A percentile compares a stretch with the other conserved stretches of the same genome.
phyloP scores from a whole-genome alignment of 2,888 invertebrate genomes.

The Plagiodera versicolora region DNA sequence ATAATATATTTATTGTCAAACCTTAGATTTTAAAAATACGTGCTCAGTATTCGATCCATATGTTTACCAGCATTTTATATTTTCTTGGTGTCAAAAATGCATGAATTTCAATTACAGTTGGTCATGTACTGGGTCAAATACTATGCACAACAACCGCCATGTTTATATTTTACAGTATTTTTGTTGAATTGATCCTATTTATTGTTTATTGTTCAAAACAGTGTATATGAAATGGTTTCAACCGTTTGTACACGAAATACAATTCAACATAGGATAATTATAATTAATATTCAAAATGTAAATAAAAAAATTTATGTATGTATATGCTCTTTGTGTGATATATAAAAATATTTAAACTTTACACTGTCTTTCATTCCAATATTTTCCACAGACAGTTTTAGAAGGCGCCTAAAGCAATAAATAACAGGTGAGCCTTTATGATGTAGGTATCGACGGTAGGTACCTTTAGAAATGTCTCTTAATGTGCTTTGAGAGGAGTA shows the following conservation, averaged over 20 bases:
- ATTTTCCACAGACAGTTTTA: too few species aligned
- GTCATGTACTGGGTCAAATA: conserved; percentile 18
- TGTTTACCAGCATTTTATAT: conserved; percentile 17
- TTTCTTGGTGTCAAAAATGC: neutral
- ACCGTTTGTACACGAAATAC: conserved; percentile 41
- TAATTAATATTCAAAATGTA: conserved; percentile 50
- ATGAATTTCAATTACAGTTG: conserved; percentile 31
- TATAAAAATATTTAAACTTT: conserved; percentile 55
- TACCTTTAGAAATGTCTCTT: too few species aligned
- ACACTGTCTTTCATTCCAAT: neutral
- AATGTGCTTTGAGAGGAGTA: too few species aligned
- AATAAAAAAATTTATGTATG: conserved; percentile 57
- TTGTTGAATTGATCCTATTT: conserved; percentile 32
- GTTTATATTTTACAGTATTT: conserved; percentile 34
- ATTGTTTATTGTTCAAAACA: conserved; percentile 28
- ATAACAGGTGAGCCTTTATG: too few species aligned
- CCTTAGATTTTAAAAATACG: conserved; percentile 31
- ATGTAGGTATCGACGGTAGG: too few species aligned
- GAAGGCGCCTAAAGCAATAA: neutral
- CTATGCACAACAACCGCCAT: conserved; percentile 32
- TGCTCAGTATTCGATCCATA: conserved; percentile 31
- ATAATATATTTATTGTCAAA: conserved; percentile 34
- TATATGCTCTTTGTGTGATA: conserved; percentile 58
- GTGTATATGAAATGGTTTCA: conserved; percentile 20
- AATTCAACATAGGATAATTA: conserved; percentile 46